These are phyloP conservation scores for Protobothrops flavoviridis DNA, from an alignment of 2,113 vertebrate genomes.

Conservation along the genomic window DNA sequence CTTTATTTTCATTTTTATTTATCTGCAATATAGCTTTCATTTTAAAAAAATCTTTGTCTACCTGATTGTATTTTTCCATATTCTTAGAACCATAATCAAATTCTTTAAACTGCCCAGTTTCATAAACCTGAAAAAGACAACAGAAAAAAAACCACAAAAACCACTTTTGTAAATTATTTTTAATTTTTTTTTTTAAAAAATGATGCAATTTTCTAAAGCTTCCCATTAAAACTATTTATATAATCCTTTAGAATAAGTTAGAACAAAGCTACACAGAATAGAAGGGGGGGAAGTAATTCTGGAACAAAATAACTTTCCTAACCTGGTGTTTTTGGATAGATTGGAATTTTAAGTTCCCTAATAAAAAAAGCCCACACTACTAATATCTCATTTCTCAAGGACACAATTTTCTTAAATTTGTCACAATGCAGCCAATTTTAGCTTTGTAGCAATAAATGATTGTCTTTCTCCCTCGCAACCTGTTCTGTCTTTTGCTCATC, in stretches of 20 bases:
- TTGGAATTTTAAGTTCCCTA: background rate
- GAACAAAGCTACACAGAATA: background rate
- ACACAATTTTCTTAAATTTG: background rate
- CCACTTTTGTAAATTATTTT: background rate
- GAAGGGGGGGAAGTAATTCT: background rate
- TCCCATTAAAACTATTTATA: background rate
- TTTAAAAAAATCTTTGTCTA: background rate
- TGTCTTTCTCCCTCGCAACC: background rate
- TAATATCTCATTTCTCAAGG: background rate
- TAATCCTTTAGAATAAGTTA: background rate
- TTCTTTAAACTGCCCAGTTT: background rate
- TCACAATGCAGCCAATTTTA: background rate
- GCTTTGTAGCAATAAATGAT: background rate
- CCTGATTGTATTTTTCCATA: constrained; percentile 14
- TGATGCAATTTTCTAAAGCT: background rate
- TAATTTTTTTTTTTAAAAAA: background rate
- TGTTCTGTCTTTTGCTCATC: background rate
- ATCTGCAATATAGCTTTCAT: background rate
- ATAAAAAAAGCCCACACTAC: background rate
- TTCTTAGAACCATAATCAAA: constrained; percentile 16
- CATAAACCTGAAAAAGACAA: background rate
- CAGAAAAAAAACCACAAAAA: background rate
- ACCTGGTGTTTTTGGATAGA: background rate
- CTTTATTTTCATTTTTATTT: background rate
- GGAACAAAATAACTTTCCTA: background rate